A percentile compares a stretch with the other conserved stretches of the same genome.
Evolutionary conservation across 1,140 invertebrate species (phyloP).

Genomic region (Spodoptera frugiperda): DNA sequence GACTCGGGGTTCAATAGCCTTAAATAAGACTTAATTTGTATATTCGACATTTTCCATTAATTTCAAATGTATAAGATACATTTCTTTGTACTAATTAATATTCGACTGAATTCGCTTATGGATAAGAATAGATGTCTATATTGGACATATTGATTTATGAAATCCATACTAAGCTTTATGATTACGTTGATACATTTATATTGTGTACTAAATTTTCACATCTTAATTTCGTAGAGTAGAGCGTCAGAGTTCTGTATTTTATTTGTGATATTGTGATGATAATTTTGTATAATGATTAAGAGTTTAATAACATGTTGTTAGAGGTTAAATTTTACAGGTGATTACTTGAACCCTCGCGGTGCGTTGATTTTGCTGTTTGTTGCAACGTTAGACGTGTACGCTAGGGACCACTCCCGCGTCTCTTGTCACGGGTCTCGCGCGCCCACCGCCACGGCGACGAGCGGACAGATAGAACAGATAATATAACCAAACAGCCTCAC

Average conservation of each 20-base stretch:
- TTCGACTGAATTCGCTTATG: slow-evolving; percentile 54
- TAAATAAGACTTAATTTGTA: slow-evolving; percentile 51
- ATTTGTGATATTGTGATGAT: slow-evolving; percentile 82
- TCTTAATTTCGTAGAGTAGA: slow-evolving; percentile 27
- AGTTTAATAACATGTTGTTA: slow-evolving; percentile 81
- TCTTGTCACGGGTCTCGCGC: slow-evolving; percentile 1
- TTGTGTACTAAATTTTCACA: slow-evolving; percentile 47
- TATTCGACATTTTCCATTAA: slow-evolving; percentile 50
- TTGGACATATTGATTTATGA: slow-evolving; percentile 47
- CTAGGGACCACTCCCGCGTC: slow-evolving; percentile 5
- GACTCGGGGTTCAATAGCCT: slow-evolving; percentile 1
- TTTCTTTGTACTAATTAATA: slow-evolving; percentile 46
- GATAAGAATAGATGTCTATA: slow-evolving; percentile 48
- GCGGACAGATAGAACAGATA: background rate
- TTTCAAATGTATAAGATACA: slow-evolving; percentile 56
- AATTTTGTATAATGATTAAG: slow-evolving; percentile 80
- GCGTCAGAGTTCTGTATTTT: slow-evolving; percentile 67
- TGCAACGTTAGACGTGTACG: slow-evolving; percentile 26
- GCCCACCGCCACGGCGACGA: background rate
- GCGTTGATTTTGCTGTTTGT: slow-evolving; percentile 57
- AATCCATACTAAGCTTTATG: slow-evolving; percentile 45
- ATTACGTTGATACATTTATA: slow-evolving; percentile 47
- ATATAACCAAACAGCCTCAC: background rate
- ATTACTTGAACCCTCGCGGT: slow-evolving; percentile 65
- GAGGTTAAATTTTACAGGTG: slow-evolving; percentile 75